Percentiles rank a stretch among this genome's conserved stretches.
phyloP scores from a whole-genome alignment of 1,140 invertebrate species.

The Pseudomyrmex sp. region DNA sequence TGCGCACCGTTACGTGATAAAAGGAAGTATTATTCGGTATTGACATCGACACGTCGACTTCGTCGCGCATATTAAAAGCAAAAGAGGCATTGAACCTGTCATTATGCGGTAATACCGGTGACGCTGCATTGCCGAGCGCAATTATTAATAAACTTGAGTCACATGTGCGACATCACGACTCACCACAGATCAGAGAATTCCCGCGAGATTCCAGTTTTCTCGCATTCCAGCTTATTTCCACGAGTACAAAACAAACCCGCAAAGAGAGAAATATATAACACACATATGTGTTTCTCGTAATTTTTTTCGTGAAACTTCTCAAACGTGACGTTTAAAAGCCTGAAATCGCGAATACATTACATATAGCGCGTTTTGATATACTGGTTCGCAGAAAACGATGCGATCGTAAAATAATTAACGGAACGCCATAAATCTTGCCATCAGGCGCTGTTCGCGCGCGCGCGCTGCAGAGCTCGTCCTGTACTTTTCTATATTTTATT shows the following conservation, averaged over 20 bases:
- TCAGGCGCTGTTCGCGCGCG: too few relatives aligned
- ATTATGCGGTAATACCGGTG: constrained; percentile 35
- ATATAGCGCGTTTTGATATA: too few relatives aligned
- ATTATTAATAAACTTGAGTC: constrained; percentile 46
- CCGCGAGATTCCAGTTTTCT: constrained; percentile 13
- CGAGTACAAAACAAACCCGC: background rate
- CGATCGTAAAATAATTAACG: too few relatives aligned
- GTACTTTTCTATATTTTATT: constrained; percentile 11
- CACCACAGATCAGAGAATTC: constrained; percentile 8
- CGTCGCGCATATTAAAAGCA: constrained; percentile 11
- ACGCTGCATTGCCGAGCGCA: constrained; percentile 18
- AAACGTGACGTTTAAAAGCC: too few relatives aligned
- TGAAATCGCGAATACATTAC: too few relatives aligned
- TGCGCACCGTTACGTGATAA: background rate
- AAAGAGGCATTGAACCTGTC: constrained; percentile 7
- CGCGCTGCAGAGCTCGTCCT: background rate
- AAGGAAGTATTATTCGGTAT: constrained; percentile 30
- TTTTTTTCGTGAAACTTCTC: too few relatives aligned
- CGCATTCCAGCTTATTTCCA: background rate
- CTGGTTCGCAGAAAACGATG: too few relatives aligned
- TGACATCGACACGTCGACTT: background rate
- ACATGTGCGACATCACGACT: constrained; percentile 7
- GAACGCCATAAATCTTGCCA: too few relatives aligned
- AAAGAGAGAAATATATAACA: background rate
- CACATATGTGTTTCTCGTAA: too few relatives aligned